Evolutionary conservation across 1,140 invertebrate genomes (phyloP).

Genomic region (Pogonomyrmex barbatus): DNA sequence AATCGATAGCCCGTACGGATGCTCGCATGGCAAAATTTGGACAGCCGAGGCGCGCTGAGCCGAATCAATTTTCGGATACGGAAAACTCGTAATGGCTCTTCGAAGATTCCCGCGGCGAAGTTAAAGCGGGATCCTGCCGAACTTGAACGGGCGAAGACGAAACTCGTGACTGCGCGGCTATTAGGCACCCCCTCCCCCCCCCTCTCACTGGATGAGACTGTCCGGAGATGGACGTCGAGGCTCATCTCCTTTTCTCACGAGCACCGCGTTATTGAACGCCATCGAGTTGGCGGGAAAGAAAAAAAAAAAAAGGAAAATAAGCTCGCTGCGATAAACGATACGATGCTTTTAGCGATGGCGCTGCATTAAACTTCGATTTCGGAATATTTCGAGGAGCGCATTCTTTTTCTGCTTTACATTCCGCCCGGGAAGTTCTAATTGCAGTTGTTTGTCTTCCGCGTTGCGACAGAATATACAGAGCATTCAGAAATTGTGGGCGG

Average conservation of each 20-base stretch:
- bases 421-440: constrained; percentile 27
- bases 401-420: constrained; percentile 10
- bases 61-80: constrained; percentile 71
- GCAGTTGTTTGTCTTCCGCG: background rate
- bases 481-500: background rate
- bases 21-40: constrained; percentile 55
- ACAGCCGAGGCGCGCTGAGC: constrained; percentile 44
- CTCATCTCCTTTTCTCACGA: background rate
- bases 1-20: constrained; percentile 69
- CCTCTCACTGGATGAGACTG: background rate
- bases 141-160: background rate
- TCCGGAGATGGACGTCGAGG: background rate
- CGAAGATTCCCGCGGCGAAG: constrained; percentile 41
- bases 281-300: constrained; percentile 3
- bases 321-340: constrained; percentile 12
- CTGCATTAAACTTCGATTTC: constrained; percentile 39
- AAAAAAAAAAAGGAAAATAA: constrained; percentile 39
- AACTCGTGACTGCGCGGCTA: constrained; percentile 32
- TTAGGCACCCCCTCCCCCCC: background rate
- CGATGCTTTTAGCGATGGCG: constrained; percentile 35
- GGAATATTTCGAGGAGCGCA: constrained; percentile 1
- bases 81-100: constrained; percentile 65
- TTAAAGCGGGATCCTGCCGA: constrained; percentile 9
- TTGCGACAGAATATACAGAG: background rate
- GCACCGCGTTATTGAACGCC: constrained; percentile 5